Conservation (phyloP, 2,888 invertebrate genomes). For the Hirtodrosophila cameraria region DNA sequence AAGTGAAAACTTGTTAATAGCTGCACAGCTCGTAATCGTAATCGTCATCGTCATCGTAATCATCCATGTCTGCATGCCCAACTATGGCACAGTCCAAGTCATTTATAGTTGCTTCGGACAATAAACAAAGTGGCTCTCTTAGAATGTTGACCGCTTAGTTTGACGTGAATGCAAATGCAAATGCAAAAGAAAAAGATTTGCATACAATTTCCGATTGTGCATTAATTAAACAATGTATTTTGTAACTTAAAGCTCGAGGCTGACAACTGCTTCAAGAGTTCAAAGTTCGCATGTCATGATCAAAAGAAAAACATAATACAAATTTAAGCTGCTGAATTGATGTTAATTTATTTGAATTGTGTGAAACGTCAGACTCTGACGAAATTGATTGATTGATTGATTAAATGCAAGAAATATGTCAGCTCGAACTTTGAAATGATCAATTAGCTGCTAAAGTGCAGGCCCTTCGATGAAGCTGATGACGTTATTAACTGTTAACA, state of each 20-base stretch:
- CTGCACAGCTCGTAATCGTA: slow-evolving; percentile 33
- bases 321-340: slow-evolving; percentile 29
- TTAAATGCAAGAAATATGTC: slow-evolving; percentile 24
- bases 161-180: slow-evolving; percentile 25
- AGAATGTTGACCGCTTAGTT: slow-evolving; percentile 18
- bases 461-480: slow-evolving; percentile 15
- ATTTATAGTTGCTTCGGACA: slow-evolving; percentile 13
- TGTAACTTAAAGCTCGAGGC: slow-evolving; percentile 11
- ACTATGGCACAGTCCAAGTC: slow-evolving; percentile 19
- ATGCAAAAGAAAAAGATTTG: slow-evolving; percentile 56
- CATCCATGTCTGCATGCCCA: slow-evolving; percentile 28
- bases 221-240: slow-evolving; percentile 4
- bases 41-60: slow-evolving; percentile 27
- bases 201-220: slow-evolving; percentile 66
- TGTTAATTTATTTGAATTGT: slow-evolving; percentile 59
- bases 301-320: neutral
- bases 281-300: slow-evolving; percentile 20
- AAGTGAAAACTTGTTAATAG: slow-evolving; percentile 55
- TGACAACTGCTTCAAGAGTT: slow-evolving; percentile 16
- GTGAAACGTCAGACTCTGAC: slow-evolving; percentile 18
- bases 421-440: slow-evolving; percentile 33
- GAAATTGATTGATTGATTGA: slow-evolving; percentile 58
- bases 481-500: slow-evolving; percentile 1
- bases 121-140: slow-evolving; percentile 6
- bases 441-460: slow-evolving; percentile 18